These are phyloP conservation scores for Monoplex corrugatus DNA, from an alignment of 2,888 invertebrate species.

Conservation along the genomic window DNA sequence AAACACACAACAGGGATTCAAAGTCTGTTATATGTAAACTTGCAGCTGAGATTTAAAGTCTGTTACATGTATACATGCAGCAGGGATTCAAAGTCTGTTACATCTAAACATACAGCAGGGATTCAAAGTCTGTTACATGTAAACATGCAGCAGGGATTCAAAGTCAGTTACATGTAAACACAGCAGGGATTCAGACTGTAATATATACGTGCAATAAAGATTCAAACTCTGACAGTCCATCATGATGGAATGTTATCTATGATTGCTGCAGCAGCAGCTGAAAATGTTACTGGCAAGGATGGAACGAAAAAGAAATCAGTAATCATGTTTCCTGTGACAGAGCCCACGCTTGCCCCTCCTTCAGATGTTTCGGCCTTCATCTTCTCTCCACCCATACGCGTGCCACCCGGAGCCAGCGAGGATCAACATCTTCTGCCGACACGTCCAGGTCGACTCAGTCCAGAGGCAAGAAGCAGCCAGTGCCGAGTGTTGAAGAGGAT, in stretches of 20 bases:
- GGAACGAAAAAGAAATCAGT: too few species aligned
- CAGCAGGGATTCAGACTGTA: not conserved
- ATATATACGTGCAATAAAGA: not conserved
- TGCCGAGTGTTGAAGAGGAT: not conserved
- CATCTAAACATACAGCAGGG: not conserved
- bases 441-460: not conserved
- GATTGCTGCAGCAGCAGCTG: too few species aligned
- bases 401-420: not conserved
- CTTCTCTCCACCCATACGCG: slow-evolving; percentile 40
- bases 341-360: not conserved
- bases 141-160: too few species aligned
- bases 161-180: not conserved
- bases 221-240: not conserved
- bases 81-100: not conserved
- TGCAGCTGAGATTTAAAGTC: not conserved
- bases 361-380: slow-evolving; percentile 12
- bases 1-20: not conserved
- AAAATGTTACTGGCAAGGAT: not conserved
- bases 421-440: not conserved
- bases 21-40: not conserved
- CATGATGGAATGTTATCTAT: not conserved
- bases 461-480: not conserved
- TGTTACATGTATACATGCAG: not conserved
- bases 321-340: slow-evolving; percentile 16
- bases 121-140: too few species aligned